Evolutionary conservation across 2,888 invertebrate species (phyloP).

Genomic region (Notodonta dromedarius): DNA sequence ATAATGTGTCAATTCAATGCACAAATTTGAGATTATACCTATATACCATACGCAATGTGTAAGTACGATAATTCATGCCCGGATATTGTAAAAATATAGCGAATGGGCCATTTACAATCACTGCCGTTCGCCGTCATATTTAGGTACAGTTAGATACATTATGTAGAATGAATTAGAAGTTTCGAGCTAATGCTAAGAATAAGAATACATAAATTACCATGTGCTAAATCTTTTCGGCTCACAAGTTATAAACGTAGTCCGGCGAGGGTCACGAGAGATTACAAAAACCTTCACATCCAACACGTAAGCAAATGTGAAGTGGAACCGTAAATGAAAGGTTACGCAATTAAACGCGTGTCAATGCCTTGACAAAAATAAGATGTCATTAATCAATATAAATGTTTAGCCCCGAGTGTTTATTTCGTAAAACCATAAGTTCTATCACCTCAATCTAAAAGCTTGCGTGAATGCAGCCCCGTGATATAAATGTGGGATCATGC

Average conservation of each 20-base stretch:
- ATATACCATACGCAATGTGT: background rate
- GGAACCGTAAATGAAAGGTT: constrained; percentile 79
- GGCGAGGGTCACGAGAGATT: constrained; percentile 75
- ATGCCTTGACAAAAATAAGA: constrained; percentile 38
- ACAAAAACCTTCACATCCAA: constrained; percentile 76
- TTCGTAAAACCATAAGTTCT: background rate
- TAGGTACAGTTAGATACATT: constrained; percentile 12
- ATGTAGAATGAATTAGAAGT: constrained; percentile 15
- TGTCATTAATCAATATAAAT: constrained; percentile 8
- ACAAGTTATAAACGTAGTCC: constrained; percentile 40
- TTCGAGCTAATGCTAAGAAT: constrained; percentile 24
- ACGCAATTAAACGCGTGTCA: constrained; percentile 75
- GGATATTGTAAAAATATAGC: constrained; percentile 23
- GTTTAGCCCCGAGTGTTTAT: constrained; percentile 10
- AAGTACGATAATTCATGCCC: constrained; percentile 13
- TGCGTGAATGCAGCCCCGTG: constrained; percentile 46
- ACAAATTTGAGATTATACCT: too few species aligned
- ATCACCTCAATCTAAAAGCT: constrained; percentile 17
- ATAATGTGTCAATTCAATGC: too few species aligned
- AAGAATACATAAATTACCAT: constrained; percentile 39
- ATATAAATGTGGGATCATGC: constrained; percentile 63
- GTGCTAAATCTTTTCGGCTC: constrained; percentile 54
- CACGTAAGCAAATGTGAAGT: constrained; percentile 81
- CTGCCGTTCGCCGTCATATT: constrained; percentile 24
- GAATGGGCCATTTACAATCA: constrained; percentile 12